Base-by-base conservation (phyloP, 1,140 invertebrate genomes). In the Trachymyrmex cornetzi region DNA sequence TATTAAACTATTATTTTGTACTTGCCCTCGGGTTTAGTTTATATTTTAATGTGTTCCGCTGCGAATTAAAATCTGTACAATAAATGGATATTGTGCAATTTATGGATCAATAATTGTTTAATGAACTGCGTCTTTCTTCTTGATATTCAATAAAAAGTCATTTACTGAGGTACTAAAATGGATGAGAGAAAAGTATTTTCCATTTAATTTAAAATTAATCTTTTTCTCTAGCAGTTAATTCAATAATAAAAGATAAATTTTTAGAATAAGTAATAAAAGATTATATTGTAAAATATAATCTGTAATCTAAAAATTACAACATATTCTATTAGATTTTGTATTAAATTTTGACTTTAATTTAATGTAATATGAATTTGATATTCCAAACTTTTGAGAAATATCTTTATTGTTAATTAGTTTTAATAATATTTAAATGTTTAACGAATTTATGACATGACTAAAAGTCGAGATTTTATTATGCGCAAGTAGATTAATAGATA, bases 1-100 rank as follows among this genome's bases (percentile, higher is more conserved):
- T 69, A 44, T 38, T 71, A n/a, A 53, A 38, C 22, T 14, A 57
- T 71, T 71, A 71, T 71, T 66, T 50, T 64, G n/a, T 38, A 67
- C 44, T 71, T 81, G 30, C 77, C 30, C 53, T 66, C 14, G n/a
- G 30, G n/a, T 80, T 69, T 1, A 38, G 9, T 57, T 59, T 16
- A 24, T 57, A 59, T 16, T 69, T 57, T 57, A 71, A 81, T 64
- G 9, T 9, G 16, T 44, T n/a, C 11, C 22, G 5, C 4, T 19
- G n/a, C 19, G 6, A 22, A 44, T 81, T 55, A 57, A 69, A 81
- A 27, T 24, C n/a, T 55, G 34, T 14, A 57, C 22, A 34, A 69
- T 38, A 7, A 57, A 59, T 2, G 7, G 7, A 24, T 24, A n/a
- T 48, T 63, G 1, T n/a, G 5, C 6, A 44, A 12, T 71, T 71